Base-by-base conservation (phyloP, 1,140 invertebrate species). In the Drosophila setifemur region DNA sequence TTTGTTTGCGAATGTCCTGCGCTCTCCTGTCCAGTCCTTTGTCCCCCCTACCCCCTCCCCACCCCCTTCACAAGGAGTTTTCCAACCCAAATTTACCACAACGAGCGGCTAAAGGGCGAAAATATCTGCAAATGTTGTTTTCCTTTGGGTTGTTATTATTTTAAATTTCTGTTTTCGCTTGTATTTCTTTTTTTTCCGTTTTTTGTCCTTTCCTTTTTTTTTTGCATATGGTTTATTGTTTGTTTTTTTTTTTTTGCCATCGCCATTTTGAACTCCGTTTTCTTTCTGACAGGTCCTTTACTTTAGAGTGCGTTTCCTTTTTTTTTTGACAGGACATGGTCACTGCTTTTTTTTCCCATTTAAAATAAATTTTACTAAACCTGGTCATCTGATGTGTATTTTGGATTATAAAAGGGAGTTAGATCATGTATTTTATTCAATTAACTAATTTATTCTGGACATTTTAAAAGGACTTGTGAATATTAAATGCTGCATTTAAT, bases 121-220 rank as follows among this genome's bases (percentile, higher is more conserved):
- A 81, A 75, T 81, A 69, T 85, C 81, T 86, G 81, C 81, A 85
- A 85, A 85, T 86, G 81, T 85, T 85, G 81, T 85, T 86, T 85
- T 85, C 81, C 81, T 86, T 85, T 85, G 81, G 75, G 81, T 86
- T 83, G 78, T 83, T 85, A 85, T 85, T 86, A 85, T 85, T 85
- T 85, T 71, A 79, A 75, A 79, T 76, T 86, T 74, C 43, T 57
- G 45, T 48, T 72, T 82, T 64, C 68, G 25, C 14, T 60, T 69
- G 19, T 47, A 29, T 23, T 39, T 69, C 66, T 60, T 64, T 45
- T 66, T 23, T 39, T 60, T 72, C 35, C 54, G 48, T 23, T 35
- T 21, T 61, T 47, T 68, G 19, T 42, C 48, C 72, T 64, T 63
- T 52, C 48, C 53, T 64, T 37, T 72, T 44, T 26, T 11, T 12